Conservation (phyloP, 2,113 vertebrate species). For the Pseudorasbora parva region DNA sequence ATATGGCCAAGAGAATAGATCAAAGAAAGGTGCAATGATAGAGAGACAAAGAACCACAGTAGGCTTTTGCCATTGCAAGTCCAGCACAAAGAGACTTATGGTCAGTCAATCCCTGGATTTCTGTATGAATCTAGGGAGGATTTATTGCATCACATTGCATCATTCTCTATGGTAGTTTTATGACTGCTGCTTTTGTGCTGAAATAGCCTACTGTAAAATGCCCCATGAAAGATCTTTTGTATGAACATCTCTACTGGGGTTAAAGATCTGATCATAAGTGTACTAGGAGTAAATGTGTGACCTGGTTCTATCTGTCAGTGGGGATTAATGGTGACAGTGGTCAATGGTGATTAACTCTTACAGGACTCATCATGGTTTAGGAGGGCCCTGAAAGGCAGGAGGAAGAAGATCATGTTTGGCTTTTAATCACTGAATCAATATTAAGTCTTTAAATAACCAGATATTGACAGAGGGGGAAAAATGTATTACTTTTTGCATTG, state of each 20-base stretch:
- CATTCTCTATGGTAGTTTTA: conserved; percentile 25
- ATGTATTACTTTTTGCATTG: neutral
- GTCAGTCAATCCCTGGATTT: conserved; percentile 29
- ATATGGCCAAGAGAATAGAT: neutral
- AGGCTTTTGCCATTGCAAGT: conserved; percentile 14
- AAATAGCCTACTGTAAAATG: neutral
- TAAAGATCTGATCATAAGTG: neutral
- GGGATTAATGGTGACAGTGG: conserved; percentile 4
- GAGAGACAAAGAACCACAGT: neutral
- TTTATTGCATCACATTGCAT: conserved; percentile 51
- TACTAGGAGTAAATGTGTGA: neutral
- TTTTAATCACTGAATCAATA: conserved; percentile 50
- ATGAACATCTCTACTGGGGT: neutral
- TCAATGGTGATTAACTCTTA: conserved; percentile 39
- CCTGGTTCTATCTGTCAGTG: conserved; percentile 13
- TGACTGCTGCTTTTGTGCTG: conserved; percentile 20
- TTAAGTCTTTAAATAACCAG: conserved; percentile 38
- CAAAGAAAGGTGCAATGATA: neutral
- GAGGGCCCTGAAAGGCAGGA: neutral
- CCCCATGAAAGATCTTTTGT: neutral
- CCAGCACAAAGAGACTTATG: conserved; percentile 17
- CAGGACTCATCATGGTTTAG: neutral
- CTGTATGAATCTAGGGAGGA: conserved; percentile 18
- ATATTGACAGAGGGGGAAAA: neutral
- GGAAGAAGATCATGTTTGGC: conserved; percentile 17